Evolutionary conservation across 2,888 invertebrate species (phyloP), one percentile per base, ranked within the genome.

Genomic region (Isoperla grammatica): DNA sequence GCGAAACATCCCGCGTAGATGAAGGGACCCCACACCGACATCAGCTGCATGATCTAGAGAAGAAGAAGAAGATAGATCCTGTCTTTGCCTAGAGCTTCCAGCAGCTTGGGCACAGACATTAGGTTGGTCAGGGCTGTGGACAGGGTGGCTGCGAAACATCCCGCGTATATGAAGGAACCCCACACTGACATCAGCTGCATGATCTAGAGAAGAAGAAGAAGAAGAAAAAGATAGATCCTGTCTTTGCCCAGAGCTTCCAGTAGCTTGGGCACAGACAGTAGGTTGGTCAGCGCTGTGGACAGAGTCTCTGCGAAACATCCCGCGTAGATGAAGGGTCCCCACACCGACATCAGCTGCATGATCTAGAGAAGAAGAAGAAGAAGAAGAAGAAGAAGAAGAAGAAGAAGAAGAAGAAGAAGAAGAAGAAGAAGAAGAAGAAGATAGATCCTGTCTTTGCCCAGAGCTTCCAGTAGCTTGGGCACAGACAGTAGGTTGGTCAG

Each of bases 1-100:
- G 97, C 96, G 78, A 95, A 97, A 71, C 97, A 96, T 0, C 98
- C 98, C 1, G 91, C 94, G 74, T 94, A 93, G 70, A 96, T 95
- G 17, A 98, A 78, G 0, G 94, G 93, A 12, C 92, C 90, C 86
- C 90, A 94, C 0, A 82, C 77, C 1, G 91, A 88, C 85, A 91
- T 90, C 61, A 87, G 76, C 71, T 90, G 89, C 90, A 92, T 91
- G 65, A 91, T 82, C 88, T 87, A 69, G 1, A 45, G 20, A 39
- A n/a, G 8, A 8, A 29, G 29, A 6, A 29, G 29, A 29, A 29
- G 8, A 29, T 97, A 98, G 66, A 99, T 89, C 68, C 87, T 84
- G 77, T 99, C 98, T 61, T 89, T 82, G 87, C 87, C 69, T 1
- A n/a, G n/a, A n/a, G n/a, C n/a, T n/a, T n/a, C n/a, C n/a, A n/a